A percentile compares a stretch with the other conserved stretches of the same genome.
phyloP scores from a whole-genome alignment of 1,140 invertebrate genomes.

The Zaprionus ghesquierei region DNA sequence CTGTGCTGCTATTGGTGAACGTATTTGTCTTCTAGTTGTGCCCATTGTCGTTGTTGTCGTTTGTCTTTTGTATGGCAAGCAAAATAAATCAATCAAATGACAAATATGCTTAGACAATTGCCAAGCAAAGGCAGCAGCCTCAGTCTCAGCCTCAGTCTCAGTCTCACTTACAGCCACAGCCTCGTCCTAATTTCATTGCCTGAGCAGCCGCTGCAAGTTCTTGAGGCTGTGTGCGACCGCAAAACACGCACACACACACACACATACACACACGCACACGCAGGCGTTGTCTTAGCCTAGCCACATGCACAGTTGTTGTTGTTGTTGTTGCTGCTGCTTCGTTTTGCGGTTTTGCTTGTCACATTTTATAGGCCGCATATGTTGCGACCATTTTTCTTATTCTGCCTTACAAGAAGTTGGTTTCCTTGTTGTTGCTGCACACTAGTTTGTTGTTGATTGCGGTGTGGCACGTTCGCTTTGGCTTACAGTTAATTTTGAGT shows the following conservation, averaged over 20 bases:
- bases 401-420: not conserved
- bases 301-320: slow-evolving; percentile 41
- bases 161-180: not conserved
- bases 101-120: slow-evolving; percentile 81
- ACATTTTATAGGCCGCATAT: slow-evolving; percentile 76
- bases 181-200: slow-evolving; percentile 39
- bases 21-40: slow-evolving; percentile 1
- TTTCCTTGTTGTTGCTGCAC: not conserved
- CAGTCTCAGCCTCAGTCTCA: not conserved
- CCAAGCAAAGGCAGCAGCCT: slow-evolving; percentile 54
- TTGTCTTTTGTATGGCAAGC: slow-evolving; percentile 54
- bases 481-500: slow-evolving; percentile 77
- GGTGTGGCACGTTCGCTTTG: slow-evolving; percentile 60
- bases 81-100: slow-evolving; percentile 80
- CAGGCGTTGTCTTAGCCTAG: slow-evolving; percentile 56
- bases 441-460: slow-evolving; percentile 27
- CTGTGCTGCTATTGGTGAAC: not conserved
- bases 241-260: slow-evolving; percentile 14
- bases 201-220: slow-evolving; percentile 9
- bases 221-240: slow-evolving; percentile 43
- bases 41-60: not conserved
- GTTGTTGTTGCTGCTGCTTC: no score
- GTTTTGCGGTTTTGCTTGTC: slow-evolving; percentile 48
- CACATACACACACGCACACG: not conserved
- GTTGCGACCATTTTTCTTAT: slow-evolving; percentile 50